A percentile compares a stretch with the other conserved stretches of the same genome.
phyloP scores from a whole-genome alignment of 2,113 vertebrate species.

The Ceyx melanurus region DNA sequence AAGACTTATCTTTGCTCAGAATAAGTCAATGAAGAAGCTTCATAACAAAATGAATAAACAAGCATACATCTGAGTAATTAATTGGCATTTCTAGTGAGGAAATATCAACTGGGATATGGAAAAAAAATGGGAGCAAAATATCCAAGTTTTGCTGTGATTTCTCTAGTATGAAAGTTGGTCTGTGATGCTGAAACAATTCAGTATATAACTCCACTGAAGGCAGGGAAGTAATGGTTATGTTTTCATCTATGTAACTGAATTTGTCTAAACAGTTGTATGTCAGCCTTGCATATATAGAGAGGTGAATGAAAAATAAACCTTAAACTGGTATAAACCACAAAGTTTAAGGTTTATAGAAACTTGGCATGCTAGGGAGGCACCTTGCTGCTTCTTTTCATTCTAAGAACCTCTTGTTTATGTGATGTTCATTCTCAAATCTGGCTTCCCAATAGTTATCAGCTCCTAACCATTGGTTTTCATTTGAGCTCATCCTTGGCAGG shows the following conservation, averaged over 20 bases:
- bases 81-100: neutral
- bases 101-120: neutral
- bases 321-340: neutral
- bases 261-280: neutral
- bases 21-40: neutral
- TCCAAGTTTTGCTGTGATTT: neutral
- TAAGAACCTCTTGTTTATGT: neutral
- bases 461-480: neutral
- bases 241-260: neutral
- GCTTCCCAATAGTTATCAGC: neutral
- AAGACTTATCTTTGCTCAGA: neutral
- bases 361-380: neutral
- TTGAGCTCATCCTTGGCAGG: neutral
- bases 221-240: neutral
- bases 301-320: neutral
- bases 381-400: neutral
- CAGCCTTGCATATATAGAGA: neutral
- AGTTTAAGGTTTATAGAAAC: neutral
- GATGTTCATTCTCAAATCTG: neutral
- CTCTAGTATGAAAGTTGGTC: neutral
- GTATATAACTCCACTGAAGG: neutral
- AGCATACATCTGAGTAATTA: neutral
- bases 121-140: neutral
- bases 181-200: neutral
- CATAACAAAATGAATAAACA: neutral